phyloP scores from a whole-genome alignment of 2,113 vertebrate species.

The Taxidea taxus region DNA sequence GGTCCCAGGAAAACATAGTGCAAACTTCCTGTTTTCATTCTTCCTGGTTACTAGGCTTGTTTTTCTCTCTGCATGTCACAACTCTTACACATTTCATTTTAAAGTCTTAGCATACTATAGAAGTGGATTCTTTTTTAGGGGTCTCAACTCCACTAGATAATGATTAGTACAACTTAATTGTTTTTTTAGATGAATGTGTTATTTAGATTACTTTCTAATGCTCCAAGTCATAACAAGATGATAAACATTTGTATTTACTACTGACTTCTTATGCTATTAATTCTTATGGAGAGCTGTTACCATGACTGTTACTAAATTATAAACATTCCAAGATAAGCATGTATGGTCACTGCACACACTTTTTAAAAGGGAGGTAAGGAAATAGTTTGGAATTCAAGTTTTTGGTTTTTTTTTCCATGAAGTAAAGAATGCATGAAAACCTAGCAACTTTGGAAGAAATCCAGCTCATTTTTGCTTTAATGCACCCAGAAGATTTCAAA shows the following conservation, averaged over 20 bases:
- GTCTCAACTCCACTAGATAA: neutral
- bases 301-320: neutral
- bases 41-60: neutral
- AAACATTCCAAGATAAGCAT: neutral
- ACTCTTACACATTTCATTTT: neutral
- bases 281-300: neutral
- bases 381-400: neutral
- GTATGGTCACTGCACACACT: neutral
- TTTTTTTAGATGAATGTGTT: neutral
- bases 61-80: neutral
- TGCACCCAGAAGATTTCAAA: conserved; percentile 62
- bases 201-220: conserved; percentile 22
- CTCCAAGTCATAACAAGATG: neutral
- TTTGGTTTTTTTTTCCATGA: neutral
- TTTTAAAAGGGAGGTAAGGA: neutral
- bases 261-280: neutral
- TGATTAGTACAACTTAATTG: conserved; percentile 1
- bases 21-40: neutral
- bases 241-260: neutral
- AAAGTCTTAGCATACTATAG: conserved; percentile 6
- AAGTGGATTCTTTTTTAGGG: neutral
- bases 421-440: conserved; percentile 13
- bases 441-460: conserved; percentile 37
- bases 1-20: neutral
- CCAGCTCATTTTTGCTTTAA: conserved; percentile 45